Base-by-base conservation (phyloP, 2,113 vertebrate species). In the Podarcis cretensis region DNA sequence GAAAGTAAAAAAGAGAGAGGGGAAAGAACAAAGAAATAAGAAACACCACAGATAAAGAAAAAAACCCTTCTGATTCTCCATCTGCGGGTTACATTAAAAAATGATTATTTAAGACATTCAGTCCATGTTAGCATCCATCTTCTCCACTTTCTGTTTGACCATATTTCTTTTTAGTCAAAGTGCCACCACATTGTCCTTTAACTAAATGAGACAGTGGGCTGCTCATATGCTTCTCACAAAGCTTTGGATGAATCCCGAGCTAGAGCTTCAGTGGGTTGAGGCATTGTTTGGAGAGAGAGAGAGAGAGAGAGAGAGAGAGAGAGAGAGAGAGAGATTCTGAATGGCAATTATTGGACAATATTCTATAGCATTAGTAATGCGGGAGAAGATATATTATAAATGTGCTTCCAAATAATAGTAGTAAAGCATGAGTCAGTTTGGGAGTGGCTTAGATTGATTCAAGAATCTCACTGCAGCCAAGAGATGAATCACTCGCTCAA, bases 361-460 rank as follows among this genome's bases (percentile, higher is more conserved):
- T 86, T 93, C 88, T 77, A 48, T 76, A 12, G 83, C 30, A 87
- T 75, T 88, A 82, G n/a, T 75, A 84, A 85, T 81, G 78, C 18
- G 12, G 65, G 78, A 86, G 75, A 14, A 63, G 81, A n/a, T 91
- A 89, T 87, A 81, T 91, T 66, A 35, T 78, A 83, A 80, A 57
- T 84, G 25, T 93, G 85, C 68, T 35, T 32, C 79, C 76, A 94
- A 85, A 65, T 76, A 48, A 73, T 35, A 43, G 30, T 74, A 66
- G 30, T 69, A 65, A 86, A 82, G 79, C 85, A 90, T 95, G 92
- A 94, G 74, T 95, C 92, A 95, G 57, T 74, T 69, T 82, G 92
- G 92, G 93, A 92, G 92, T 95, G 92, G 92, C 90, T 94, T 91
- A 93, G 90, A 92, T 91, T 95, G 91, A 93, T 81, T 92, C 90